These are phyloP conservation scores for Hyposmocoma kahamanoa DNA, from an alignment of 1,140 invertebrate genomes.

Conservation along the genomic window DNA sequence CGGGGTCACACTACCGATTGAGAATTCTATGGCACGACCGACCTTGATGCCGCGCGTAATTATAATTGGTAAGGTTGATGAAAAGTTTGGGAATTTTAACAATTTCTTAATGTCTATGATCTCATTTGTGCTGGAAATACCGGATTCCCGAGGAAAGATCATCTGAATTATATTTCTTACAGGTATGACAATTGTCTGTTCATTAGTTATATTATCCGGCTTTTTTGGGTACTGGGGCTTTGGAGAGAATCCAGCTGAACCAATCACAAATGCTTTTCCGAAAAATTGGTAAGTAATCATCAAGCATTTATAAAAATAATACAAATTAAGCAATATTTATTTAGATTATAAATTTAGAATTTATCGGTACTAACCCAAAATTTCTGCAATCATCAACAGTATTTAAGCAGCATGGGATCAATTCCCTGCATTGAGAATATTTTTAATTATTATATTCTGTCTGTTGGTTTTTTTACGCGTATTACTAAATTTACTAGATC, in stretches of 20 bases:
- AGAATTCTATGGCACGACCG: slow-evolving; percentile 42
- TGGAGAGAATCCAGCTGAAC: slow-evolving; percentile 31
- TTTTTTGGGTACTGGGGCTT: slow-evolving; percentile 53
- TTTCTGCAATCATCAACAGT: neutral
- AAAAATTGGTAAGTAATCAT: slow-evolving; percentile 32
- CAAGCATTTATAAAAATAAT: too few species aligned
- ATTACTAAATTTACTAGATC: too few species aligned
- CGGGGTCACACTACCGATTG: slow-evolving; percentile 31
- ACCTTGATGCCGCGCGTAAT: slow-evolving; percentile 20
- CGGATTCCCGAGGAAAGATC: too few species aligned
- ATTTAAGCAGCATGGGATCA: neutral
- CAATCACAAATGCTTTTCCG: slow-evolving; percentile 43
- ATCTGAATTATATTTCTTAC: neutral
- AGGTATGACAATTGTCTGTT: slow-evolving; percentile 32
- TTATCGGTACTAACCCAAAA: neutral
- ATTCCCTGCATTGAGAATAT: neutral
- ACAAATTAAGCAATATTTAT: too few species aligned
- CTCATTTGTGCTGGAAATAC: too few species aligned
- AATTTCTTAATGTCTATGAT: too few species aligned
- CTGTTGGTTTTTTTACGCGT: too few species aligned
- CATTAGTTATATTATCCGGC: slow-evolving; percentile 31
- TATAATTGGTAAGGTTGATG: neutral
- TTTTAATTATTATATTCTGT: neutral
- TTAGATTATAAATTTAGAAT: neutral
- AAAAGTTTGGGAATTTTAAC: too few species aligned